A percentile compares a stretch with the other conserved stretches of the same genome.
These are phyloP conservation scores for Pristionchus exspectatus DNA, from an alignment of 2,888 invertebrate genomes.

Conservation along the genomic window DNA sequence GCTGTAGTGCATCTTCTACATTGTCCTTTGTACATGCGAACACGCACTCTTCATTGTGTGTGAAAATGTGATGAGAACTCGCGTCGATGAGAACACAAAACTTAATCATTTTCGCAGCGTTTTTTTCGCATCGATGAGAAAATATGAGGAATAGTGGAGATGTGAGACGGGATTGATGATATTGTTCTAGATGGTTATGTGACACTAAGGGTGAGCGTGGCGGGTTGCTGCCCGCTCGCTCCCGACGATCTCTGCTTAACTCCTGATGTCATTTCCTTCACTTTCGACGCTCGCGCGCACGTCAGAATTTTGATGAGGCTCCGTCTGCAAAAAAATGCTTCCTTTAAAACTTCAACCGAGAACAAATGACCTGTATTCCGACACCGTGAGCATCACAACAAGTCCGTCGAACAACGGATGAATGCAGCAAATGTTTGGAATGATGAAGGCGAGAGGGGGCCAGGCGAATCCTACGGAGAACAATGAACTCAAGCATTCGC, in stretches of 20 bases:
- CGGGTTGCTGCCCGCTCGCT: background rate
- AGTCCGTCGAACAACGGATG: constrained; percentile 35
- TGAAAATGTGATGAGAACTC: background rate
- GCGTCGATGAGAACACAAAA: background rate
- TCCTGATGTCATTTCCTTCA: constrained; percentile 5
- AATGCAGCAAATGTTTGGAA: constrained; percentile 38
- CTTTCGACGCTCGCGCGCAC: background rate
- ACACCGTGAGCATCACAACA: constrained; percentile 21
- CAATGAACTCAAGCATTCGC: background rate
- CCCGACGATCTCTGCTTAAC: background rate
- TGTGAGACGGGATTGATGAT: background rate
- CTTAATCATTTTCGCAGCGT: background rate
- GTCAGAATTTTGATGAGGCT: background rate
- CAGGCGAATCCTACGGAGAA: constrained; percentile 8
- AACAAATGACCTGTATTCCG: constrained; percentile 52
- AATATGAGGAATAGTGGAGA: background rate
- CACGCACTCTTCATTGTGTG: background rate
- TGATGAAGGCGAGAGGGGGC: constrained; percentile 26
- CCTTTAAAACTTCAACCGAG: background rate
- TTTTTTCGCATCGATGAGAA: background rate
- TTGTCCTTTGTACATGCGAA: background rate
- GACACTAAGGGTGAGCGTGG: background rate
- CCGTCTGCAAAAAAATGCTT: background rate
- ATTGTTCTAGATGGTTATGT: background rate
- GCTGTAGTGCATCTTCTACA: background rate